These are phyloP conservation scores for Eospalax fontanierii DNA, from an alignment of 2,797 vertebrate species.

Conservation along the genomic window DNA sequence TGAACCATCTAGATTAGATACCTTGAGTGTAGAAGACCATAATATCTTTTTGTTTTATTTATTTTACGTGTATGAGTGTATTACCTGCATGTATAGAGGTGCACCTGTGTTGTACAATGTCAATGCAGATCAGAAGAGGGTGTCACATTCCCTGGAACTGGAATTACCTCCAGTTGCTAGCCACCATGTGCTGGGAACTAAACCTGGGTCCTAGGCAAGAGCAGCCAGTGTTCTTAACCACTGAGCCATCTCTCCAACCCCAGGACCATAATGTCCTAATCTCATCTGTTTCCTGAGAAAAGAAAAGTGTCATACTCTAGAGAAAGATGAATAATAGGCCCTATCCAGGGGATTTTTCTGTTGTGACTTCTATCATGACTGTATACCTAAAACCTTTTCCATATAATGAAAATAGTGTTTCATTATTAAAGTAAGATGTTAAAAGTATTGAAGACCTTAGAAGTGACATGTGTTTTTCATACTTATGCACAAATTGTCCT, in stretches of 20 bases:
- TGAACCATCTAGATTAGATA: too few relatives aligned
- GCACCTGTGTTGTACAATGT: too few relatives aligned
- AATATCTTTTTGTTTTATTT: not conserved
- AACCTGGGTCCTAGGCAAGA: too few relatives aligned
- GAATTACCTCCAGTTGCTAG: too few relatives aligned
- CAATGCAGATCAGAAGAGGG: too few relatives aligned
- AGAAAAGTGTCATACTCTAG: not conserved
- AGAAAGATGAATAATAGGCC: not conserved
- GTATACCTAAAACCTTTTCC: not conserved
- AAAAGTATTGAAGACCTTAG: not conserved
- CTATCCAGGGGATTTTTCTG: not conserved
- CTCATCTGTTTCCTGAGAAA: slow-evolving; percentile 14
- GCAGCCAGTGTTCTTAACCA: too few relatives aligned
- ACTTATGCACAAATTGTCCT: not conserved
- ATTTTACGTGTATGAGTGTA: too few relatives aligned
- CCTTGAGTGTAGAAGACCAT: not conserved
- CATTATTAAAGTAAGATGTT: not conserved
- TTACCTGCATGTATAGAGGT: too few relatives aligned
- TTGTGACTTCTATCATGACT: not conserved
- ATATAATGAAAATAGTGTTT: not conserved
- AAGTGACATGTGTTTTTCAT: slow-evolving; percentile 26
- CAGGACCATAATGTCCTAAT: not conserved
- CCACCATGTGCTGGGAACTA: too few relatives aligned
- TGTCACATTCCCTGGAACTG: too few relatives aligned
- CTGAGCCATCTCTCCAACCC: too few relatives aligned